Evolutionary conservation across 2,113 vertebrate species (phyloP), one percentile per base, ranked within the genome.

Genomic region (Sclerurus mexicanus): DNA sequence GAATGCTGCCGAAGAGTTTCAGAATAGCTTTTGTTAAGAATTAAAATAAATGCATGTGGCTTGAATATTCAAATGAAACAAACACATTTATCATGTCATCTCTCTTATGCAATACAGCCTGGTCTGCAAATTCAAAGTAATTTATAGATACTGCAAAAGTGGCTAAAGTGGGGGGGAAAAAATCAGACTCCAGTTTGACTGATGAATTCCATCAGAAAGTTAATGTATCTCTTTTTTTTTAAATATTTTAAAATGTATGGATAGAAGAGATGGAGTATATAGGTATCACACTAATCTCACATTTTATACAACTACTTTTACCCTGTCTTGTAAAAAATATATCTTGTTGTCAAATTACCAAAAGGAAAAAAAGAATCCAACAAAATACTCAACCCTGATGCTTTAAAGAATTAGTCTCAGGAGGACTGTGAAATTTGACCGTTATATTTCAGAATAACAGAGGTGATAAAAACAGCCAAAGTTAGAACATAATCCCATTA

Each of bases 401-500:
- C 56, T 85, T 75, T 89, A 79, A 80, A 94, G 85, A 95, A 95
- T 88, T 60, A 35, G 47, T 58, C 28, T 91, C 79, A 81, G 67
- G 80, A 96, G 44, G 90, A 96, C 69, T 74, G 82, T 92, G 93
- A 96, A 96, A 97, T 96, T 95, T 98, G 95, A 94, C 95, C 91
- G 85, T 94, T 95, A 52, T 76, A 79, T 95, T 97, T 97, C 78
- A 96, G 95, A 95, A 92, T 72, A 97, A 94, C 95, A 95, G 95
- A 96, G 93, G 95, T 97, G 96, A 97, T 96, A 97, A 96, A 95
- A 96, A 31, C 73, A 96, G 90, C 93, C 86, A 59, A 95, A 98
- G 96, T 97, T 96, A 96, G 96, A 96, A 94, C 66, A 95, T 93
- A 97, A 97, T 91, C 97, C 96, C 83, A 91, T 95, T 97, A 96